These are phyloP conservation scores for Trichoplusia ni DNA, from an alignment of 1,140 invertebrate species.

Conservation along the genomic window DNA sequence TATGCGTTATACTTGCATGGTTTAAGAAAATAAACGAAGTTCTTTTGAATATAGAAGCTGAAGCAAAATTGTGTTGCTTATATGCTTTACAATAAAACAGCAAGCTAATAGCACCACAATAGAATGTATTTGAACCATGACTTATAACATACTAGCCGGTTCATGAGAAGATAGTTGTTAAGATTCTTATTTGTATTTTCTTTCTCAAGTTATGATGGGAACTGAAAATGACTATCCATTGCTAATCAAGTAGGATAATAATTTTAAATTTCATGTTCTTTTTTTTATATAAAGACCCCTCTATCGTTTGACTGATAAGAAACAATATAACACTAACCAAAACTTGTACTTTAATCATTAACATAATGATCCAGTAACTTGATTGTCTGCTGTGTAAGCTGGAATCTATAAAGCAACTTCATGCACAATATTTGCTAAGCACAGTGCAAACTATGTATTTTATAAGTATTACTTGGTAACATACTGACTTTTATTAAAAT, in stretches of 20 bases:
- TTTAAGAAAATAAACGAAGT: not conserved
- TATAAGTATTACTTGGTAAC: slow-evolving; percentile 43
- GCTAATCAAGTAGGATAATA: slow-evolving; percentile 4
- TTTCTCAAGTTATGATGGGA: slow-evolving; percentile 6
- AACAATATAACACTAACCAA: not conserved
- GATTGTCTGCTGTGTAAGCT: slow-evolving; percentile 20
- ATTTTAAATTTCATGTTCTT: not conserved
- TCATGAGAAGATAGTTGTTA: not conserved
- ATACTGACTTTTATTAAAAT: slow-evolving; percentile 34
- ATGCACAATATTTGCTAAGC: slow-evolving; percentile 57
- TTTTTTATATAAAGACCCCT: slow-evolving; percentile 3
- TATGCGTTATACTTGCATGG: not conserved
- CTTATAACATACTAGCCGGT: not conserved
- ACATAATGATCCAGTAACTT: slow-evolving; percentile 17
- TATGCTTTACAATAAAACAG: not conserved
- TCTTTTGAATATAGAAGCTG: not conserved
- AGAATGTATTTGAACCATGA: not conserved
- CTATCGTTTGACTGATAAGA: slow-evolving; percentile 18
- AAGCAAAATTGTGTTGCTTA: not conserved
- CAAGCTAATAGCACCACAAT: not conserved
- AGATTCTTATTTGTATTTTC: not conserved
- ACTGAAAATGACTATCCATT: not conserved
- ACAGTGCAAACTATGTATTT: slow-evolving; percentile 53
- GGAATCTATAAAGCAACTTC: slow-evolving; percentile 31
- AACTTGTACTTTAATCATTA: slow-evolving; percentile 8